Evolutionary conservation across 1,140 invertebrate genomes (phyloP).

Genomic region (Scylla paramamosain): DNA sequence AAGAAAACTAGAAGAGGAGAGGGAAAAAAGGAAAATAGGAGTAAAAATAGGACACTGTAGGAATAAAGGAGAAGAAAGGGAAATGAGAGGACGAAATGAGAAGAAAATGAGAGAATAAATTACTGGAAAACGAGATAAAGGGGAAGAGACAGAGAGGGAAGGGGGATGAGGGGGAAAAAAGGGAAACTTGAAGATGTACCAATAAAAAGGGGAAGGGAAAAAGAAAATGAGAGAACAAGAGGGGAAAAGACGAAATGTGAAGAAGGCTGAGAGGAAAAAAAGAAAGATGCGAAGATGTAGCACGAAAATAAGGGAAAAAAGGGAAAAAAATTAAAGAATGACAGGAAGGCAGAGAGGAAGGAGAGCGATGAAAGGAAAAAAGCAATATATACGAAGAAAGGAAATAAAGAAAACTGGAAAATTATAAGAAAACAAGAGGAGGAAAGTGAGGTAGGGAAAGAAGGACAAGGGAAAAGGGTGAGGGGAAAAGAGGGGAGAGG

Average conservation of each 20-base stretch:
- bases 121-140: too few relatives aligned
- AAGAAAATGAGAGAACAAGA: not conserved
- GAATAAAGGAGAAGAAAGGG: too few relatives aligned
- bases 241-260: not conserved
- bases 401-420: not conserved
- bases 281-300: not conserved
- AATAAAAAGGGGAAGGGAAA: too few relatives aligned
- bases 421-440: too few relatives aligned
- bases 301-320: not conserved
- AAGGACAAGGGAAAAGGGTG: not conserved
- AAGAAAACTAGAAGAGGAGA: not conserved
- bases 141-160: too few relatives aligned
- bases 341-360: not conserved
- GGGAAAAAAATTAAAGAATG: not conserved
- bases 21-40: too few relatives aligned
- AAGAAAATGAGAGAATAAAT: too few relatives aligned
- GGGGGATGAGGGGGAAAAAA: not conserved
- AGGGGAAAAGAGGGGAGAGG: not conserved
- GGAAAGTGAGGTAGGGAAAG: not conserved
- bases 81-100: too few relatives aligned
- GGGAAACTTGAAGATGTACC: not conserved
- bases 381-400: not conserved
- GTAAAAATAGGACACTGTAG: too few relatives aligned
- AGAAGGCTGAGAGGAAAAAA: not conserved
- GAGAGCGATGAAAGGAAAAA: not conserved